Evolutionary conservation across 2,113 vertebrate genomes (phyloP).

Genomic region (Theristicus caerulescens): DNA sequence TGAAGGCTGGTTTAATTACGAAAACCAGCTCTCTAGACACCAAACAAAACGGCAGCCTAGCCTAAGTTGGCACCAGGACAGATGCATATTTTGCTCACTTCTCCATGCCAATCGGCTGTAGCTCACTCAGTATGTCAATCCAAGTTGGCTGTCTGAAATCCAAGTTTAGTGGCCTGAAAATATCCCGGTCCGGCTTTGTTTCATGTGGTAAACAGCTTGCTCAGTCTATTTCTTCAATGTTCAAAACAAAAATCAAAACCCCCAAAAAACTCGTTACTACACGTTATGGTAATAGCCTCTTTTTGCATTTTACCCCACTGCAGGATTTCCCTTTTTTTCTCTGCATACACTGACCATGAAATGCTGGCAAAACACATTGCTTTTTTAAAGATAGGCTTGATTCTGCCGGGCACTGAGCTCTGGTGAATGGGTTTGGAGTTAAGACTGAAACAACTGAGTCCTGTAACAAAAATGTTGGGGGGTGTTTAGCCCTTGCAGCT

Average conservation of each 20-base stretch:
- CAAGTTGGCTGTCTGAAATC: slow-evolving; percentile 43
- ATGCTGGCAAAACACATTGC: background rate
- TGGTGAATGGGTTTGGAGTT: background rate
- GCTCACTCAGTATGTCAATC: slow-evolving; percentile 60
- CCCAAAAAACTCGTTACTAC: background rate
- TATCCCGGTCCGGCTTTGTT: slow-evolving; percentile 32
- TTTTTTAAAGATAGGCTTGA: background rate
- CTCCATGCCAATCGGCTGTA: slow-evolving; percentile 61
- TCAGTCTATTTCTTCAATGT: background rate
- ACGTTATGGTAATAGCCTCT: background rate
- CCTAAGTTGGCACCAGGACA: slow-evolving; percentile 64
- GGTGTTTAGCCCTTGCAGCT: background rate
- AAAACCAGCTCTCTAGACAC: slow-evolving; percentile 70
- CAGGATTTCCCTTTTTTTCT: background rate
- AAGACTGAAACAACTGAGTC: background rate
- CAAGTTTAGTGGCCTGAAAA: slow-evolving; percentile 67
- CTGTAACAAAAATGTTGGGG: background rate
- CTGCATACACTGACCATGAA: background rate
- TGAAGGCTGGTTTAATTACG: slow-evolving; percentile 68
- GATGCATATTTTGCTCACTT: slow-evolving; percentile 67
- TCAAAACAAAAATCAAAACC: slow-evolving; percentile 26
- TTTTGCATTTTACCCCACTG: background rate
- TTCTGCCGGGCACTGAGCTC: background rate
- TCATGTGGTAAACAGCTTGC: slow-evolving; percentile 50
- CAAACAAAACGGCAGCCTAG: slow-evolving; percentile 69